Evolutionary conservation across 2,888 invertebrate genomes (phyloP).

Genomic region (Tuberolachnus salignus): DNA sequence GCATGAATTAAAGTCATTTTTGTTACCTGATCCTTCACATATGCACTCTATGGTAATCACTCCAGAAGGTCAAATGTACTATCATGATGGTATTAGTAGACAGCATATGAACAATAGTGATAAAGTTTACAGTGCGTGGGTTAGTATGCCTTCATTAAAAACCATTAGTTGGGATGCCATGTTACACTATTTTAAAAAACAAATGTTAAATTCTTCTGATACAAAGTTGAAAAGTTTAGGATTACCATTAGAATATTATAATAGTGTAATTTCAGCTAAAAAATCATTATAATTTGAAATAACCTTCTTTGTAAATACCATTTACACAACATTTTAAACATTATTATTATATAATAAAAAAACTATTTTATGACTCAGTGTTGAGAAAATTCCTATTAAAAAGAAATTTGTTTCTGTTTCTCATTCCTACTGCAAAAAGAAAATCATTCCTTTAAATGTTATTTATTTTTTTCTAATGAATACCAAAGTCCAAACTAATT

Average conservation of each 20-base stretch:
- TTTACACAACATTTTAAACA: no score
- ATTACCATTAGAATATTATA: not conserved
- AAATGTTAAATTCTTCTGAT: not conserved
- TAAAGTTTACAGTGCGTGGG: not conserved
- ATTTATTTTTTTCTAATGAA: no score
- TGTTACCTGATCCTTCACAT: not conserved
- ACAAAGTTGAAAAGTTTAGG: not conserved
- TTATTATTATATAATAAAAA: no score
- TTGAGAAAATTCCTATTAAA: no score
- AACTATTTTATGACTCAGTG: no score
- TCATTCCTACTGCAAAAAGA: no score
- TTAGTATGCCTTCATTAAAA: not conserved
- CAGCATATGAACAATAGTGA: not conserved
- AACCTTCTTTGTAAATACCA: no score
- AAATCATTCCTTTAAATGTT: no score
- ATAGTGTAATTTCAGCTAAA: not conserved
- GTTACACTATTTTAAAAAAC: slow-evolving; percentile 5
- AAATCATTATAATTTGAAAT: no score
- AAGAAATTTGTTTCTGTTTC: no score
- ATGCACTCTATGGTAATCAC: not conserved
- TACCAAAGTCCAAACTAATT: no score
- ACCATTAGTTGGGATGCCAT: not conserved
- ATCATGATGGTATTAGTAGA: not conserved
- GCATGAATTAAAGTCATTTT: not conserved
- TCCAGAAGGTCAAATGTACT: not conserved